Base-by-base conservation (phyloP, 2,888 invertebrate genomes). In the Alcis repandata region DNA sequence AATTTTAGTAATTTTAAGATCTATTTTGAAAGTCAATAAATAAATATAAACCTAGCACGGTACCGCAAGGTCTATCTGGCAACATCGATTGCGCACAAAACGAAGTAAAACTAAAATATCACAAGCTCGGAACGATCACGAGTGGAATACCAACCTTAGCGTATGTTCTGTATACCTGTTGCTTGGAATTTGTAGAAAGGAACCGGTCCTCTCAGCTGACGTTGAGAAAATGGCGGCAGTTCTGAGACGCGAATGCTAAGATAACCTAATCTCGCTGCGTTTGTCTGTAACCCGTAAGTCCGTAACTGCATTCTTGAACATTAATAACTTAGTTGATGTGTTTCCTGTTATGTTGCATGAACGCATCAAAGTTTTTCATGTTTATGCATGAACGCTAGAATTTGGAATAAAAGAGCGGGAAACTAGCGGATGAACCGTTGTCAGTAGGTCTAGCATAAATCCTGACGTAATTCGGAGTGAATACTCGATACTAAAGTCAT, bases 151-250 rank as follows among this genome's bases (percentile, higher is more conserved):
- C 13, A 33, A 43, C 59, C 56, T 45, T 52, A 60, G 66, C 57
- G 61, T 62, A 61, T 66, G 57, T 56, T 67, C 51, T 65, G 53
- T 62, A 80, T 89, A 90, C 91, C 89, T 89, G 88, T 85, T 79
- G 76, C 74, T 81, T 80, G 89, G 89, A 87, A 90, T 90, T 85
- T 78, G 82, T 85, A 78, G 79, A 78, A 78, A 76, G 76, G 77
- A 88, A 91, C 92, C 90, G 91, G 92, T 91, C 82, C 64, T 70
- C 80, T 86, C 90, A 90, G 90, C 91, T 90, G 91, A 85, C 87
- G 81, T 74, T 66, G 74, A 79, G 78, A 83, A 88, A 85, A 85
- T 84, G 89, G 87, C 85, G 82, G 82, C 62, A 65, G 49, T 62
- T 63, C 22, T 43, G 62, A 57, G 63, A 68, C 65, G 59, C 62